Percentiles rank a stretch among this genome's conserved stretches.
Conservation (phyloP, 2,113 vertebrate species). For the Acinonyx jubatus region DNA sequence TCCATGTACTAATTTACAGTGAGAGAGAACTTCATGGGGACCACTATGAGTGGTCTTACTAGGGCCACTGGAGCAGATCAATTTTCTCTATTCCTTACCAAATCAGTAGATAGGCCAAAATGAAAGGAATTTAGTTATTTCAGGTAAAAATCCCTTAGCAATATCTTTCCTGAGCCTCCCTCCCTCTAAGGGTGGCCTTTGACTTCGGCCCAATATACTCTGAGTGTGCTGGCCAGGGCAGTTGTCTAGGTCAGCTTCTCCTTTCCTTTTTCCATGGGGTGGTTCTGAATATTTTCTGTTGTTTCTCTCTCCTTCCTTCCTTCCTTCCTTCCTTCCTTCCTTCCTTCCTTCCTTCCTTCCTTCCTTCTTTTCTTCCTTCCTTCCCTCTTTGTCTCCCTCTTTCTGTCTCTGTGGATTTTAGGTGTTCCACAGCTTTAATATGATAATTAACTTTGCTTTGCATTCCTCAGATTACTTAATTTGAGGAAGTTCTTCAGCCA, state of each 20-base stretch:
- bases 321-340: background rate
- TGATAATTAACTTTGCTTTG: background rate
- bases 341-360: background rate
- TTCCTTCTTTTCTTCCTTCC: too few species aligned
- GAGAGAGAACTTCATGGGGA: background rate
- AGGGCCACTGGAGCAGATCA: background rate
- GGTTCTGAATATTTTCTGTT: background rate
- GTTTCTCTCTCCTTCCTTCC: background rate
- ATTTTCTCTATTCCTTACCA: background rate
- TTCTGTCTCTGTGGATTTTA: background rate
- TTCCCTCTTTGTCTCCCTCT: background rate
- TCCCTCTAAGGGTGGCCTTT: background rate
- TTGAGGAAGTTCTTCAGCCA: background rate
- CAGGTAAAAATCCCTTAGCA: background rate
- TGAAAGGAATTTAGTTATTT: background rate
- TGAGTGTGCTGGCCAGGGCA: fast-evolving
- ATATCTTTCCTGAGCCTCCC: background rate
- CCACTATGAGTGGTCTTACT: background rate
- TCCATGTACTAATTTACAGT: background rate
- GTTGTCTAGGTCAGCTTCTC: background rate
- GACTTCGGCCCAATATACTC: too few species aligned
- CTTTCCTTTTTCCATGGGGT: background rate
- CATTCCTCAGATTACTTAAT: background rate
- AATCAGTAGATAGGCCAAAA: background rate
- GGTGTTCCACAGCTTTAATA: background rate